A percentile compares a stretch with the other conserved stretches of the same genome.
These are phyloP conservation scores for Origma solitaria DNA, from an alignment of 2,113 vertebrate genomes.

Conservation along the genomic window DNA sequence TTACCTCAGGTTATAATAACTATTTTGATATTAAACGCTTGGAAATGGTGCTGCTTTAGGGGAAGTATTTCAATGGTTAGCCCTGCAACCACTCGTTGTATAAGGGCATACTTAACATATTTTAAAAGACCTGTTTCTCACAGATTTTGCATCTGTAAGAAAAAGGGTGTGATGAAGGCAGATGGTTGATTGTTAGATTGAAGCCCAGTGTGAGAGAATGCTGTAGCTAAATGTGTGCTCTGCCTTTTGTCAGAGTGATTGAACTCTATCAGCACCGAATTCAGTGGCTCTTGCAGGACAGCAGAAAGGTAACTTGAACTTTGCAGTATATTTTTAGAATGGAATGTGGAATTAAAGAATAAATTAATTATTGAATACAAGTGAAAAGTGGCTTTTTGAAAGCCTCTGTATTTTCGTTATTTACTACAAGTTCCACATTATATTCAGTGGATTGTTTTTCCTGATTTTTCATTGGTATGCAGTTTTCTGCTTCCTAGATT, in stretches of 20 bases:
- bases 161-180: not conserved
- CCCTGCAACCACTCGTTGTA: not conserved
- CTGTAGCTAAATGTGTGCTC: not conserved
- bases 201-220: not conserved
- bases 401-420: not conserved
- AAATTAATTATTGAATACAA: not conserved
- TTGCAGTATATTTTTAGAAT: not conserved
- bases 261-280: slow-evolving; percentile 71
- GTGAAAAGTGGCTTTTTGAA: not conserved
- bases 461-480: not conserved
- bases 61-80: not conserved
- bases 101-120: not conserved
- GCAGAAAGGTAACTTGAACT: slow-evolving; percentile 75
- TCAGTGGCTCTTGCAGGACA: slow-evolving; percentile 75
- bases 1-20: not conserved
- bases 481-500: not conserved
- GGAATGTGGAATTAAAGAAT: not conserved
- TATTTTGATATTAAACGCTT: not conserved
- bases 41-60: not conserved
- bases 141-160: not conserved
- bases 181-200: not conserved
- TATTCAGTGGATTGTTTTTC: not conserved
- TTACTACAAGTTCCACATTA: not conserved
- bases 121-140: not conserved
- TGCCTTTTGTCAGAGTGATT: slow-evolving; percentile 68